Percentiles rank a stretch among this genome's conserved stretches.
phyloP scores from a whole-genome alignment of 2,113 vertebrate genomes.

The Heterochromis multidens region DNA sequence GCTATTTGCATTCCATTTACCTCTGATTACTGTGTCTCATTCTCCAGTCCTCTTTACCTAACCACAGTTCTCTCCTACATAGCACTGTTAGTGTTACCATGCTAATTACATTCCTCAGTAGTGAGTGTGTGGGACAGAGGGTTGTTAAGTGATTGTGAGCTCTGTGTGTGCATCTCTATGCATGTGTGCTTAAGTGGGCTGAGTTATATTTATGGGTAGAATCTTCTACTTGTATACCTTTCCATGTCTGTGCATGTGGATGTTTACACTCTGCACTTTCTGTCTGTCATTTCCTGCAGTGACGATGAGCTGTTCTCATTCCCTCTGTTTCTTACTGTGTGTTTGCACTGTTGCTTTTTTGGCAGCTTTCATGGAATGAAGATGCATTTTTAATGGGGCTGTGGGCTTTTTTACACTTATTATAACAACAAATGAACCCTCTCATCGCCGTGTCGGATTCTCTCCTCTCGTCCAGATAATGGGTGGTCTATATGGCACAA shows the following conservation, averaged over 20 bases:
- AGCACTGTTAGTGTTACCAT: conserved; percentile 18
- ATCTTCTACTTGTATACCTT: conserved; percentile 25
- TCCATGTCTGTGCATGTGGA: conserved; percentile 3
- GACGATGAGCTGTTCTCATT: not conserved
- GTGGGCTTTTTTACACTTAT: not conserved
- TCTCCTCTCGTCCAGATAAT: not conserved
- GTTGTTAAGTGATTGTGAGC: not conserved
- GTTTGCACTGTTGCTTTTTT: not conserved
- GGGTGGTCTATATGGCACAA: conserved; percentile 42
- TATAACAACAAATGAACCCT: conserved; percentile 14
- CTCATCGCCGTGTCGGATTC: conserved; percentile 1
- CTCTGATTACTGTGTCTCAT: not conserved
- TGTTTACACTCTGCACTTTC: conserved; percentile 28
- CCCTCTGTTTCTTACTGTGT: not conserved
- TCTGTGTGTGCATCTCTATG: not conserved
- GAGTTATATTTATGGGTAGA: conserved; percentile 21
- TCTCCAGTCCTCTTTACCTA: not conserved
- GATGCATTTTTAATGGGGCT: conserved; percentile 22
- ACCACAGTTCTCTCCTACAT: conserved; percentile 7
- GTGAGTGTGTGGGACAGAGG: conserved; percentile 27
- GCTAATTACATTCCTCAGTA: conserved; percentile 56
- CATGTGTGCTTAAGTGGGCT: not conserved
- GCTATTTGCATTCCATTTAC: not conserved
- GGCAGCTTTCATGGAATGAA: not conserved
- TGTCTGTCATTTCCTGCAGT: not conserved